Conservation (phyloP, 2,113 vertebrate species). For the Sigmodon hispidus region DNA sequence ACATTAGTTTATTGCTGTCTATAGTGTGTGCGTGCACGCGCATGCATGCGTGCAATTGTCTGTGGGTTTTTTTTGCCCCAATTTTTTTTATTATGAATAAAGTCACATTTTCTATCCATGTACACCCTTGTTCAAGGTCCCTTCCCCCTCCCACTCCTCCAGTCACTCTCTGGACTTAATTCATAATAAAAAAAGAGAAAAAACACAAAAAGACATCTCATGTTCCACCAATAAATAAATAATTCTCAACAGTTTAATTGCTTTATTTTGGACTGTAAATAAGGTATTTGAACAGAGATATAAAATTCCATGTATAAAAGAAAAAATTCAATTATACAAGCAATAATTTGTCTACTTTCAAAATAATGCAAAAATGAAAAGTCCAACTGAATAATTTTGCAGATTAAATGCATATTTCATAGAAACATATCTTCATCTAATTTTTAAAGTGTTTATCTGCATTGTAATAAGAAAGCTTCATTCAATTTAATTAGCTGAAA, state of each 20-base stretch:
- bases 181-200: too few species aligned
- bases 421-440: neutral
- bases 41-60: neutral
- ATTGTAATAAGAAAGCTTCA: slow-evolving; percentile 27
- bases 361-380: slow-evolving; percentile 60
- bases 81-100: too few species aligned
- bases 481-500: slow-evolving; percentile 59
- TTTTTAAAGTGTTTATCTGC: slow-evolving; percentile 47
- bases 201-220: too few species aligned
- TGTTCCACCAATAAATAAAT: too few species aligned
- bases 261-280: slow-evolving; percentile 37
- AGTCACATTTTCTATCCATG: too few species aligned
- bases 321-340: neutral
- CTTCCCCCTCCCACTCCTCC: too few species aligned
- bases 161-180: too few species aligned
- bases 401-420: neutral
- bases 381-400: slow-evolving; percentile 21
- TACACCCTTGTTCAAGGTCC: too few species aligned
- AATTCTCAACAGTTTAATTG: neutral
- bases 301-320: slow-evolving; percentile 16
- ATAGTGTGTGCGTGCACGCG: neutral
- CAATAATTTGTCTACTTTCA: neutral
- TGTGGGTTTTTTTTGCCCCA: too few species aligned
- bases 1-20: neutral
- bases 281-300: slow-evolving; percentile 39